phyloP scores from a whole-genome alignment of 2,888 invertebrate species.

The Euphydryas editha region DNA sequence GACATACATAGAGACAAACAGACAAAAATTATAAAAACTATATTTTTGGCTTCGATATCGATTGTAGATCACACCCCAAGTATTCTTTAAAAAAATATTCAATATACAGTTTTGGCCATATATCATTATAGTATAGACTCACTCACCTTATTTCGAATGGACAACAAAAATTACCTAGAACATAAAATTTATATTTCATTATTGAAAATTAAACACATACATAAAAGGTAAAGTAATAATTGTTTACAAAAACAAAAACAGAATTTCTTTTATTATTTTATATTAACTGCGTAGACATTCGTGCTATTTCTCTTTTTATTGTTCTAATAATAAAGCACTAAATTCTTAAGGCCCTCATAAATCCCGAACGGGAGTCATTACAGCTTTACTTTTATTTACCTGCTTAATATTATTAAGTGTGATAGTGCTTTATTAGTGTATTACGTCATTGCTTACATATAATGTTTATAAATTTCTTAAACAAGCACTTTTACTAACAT shows the following conservation, averaged over 20 bases:
- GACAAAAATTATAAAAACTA: no score
- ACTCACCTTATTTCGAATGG: no score
- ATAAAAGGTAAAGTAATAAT: background rate
- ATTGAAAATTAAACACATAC: background rate
- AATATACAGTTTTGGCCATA: no score
- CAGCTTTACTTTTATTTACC: constrained; percentile 48
- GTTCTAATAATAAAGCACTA: constrained; percentile 34
- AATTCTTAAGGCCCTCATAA: constrained; percentile 32
- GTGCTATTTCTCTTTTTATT: constrained; percentile 24
- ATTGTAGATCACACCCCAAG: no score
- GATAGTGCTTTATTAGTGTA: constrained; percentile 35
- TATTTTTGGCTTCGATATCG: no score
- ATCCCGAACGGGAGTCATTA: constrained; percentile 31
- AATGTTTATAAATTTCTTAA: no score
- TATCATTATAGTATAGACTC: no score
- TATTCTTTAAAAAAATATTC: no score
- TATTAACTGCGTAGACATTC: constrained; percentile 24
- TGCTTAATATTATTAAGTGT: constrained; percentile 52
- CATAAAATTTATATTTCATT: background rate
- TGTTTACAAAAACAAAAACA: constrained; percentile 18
- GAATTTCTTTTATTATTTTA: constrained; percentile 25
- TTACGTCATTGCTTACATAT: background rate
- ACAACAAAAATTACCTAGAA: background rate
- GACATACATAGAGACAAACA: no score
- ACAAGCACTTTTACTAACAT: no score